Evolutionary conservation across 1,140 invertebrate genomes (phyloP).

Genomic region (Drosophila ficusphila): DNA sequence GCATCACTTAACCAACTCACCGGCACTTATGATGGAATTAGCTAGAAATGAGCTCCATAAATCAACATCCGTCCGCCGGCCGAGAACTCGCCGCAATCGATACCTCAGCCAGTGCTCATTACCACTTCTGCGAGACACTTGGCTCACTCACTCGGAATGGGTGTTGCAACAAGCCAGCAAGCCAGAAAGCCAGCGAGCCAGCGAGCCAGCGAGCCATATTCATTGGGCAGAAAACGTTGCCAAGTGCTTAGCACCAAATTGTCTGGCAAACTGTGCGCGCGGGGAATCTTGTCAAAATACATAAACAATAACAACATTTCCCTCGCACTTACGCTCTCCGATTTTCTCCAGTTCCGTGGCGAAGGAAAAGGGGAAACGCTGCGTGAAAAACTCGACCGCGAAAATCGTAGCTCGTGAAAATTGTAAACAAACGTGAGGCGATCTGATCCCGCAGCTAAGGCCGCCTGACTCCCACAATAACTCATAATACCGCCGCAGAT

Average conservation of each 20-base stretch:
- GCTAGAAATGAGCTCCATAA: conserved; percentile 14
- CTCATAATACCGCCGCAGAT: conserved; percentile 60
- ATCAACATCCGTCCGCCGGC: conserved; percentile 28
- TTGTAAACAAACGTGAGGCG: conserved; percentile 67
- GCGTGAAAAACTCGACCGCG: conserved; percentile 78
- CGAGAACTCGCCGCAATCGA: conserved; percentile 12
- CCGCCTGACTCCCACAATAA: conserved; percentile 76
- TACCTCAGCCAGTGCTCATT: conserved; percentile 23
- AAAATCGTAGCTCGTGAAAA: conserved; percentile 80
- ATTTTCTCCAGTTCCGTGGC: conserved; percentile 5
- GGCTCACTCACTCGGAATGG: conserved; percentile 7
- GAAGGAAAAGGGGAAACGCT: conserved; percentile 35
- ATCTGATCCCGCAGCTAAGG: conserved; percentile 63
- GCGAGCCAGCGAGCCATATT: too few relatives aligned
- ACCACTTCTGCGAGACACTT: conserved; percentile 39
- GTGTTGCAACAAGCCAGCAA: conserved; percentile 23
- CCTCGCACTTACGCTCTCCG: conserved; percentile 65
- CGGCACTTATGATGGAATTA: conserved; percentile 12
- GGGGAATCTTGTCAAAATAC: conserved; percentile 80
- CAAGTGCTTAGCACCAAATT: conserved; percentile 59
- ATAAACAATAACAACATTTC: conserved; percentile 82
- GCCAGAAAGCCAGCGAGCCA: conserved; percentile 14
- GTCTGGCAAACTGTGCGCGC: conserved; percentile 67
- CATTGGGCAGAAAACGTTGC: conserved; percentile 2
- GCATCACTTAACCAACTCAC: conserved; percentile 5